These are phyloP conservation scores for Picus viridis DNA, from an alignment of 2,797 vertebrate genomes.

Conservation along the genomic window DNA sequence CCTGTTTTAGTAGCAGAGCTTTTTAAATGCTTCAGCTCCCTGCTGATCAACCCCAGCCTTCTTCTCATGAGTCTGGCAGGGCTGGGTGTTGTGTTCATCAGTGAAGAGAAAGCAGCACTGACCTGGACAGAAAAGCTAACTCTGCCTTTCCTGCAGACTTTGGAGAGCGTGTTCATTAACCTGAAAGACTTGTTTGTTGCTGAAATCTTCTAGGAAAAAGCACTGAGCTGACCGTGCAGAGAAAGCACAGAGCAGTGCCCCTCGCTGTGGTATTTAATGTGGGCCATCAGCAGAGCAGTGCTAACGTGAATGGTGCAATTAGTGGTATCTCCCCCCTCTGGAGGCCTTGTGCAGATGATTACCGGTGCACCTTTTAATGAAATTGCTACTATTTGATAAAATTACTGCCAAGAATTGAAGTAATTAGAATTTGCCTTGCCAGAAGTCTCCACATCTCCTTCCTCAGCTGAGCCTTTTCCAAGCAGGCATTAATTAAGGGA, in stretches of 20 bases:
- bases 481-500: background rate
- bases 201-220: conserved; percentile 62
- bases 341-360: conserved; percentile 70
- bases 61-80: background rate
- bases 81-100: background rate
- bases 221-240: conserved; percentile 24
- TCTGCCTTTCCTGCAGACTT: conserved; percentile 1
- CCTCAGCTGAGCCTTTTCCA: conserved; percentile 70
- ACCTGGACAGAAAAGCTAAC: background rate
- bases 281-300: conserved; percentile 54
- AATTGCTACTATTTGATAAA: conserved; percentile 77
- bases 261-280: conserved; percentile 63
- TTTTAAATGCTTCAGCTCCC: background rate
- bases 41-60: background rate
- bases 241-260: conserved; percentile 50
- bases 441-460: conserved; percentile 69
- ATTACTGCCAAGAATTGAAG: conserved; percentile 72
- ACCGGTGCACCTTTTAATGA: conserved; percentile 77
- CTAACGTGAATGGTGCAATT: conserved; percentile 75
- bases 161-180: conserved; percentile 24
- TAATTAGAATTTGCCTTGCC: conserved; percentile 74
- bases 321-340: conserved; percentile 53
- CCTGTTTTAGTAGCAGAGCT: background rate
- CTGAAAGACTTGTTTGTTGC: conserved; percentile 51
- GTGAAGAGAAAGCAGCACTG: background rate